Percentiles rank a stretch among this genome's conserved stretches.
Evolutionary conservation across 2,113 vertebrate species (phyloP).

Genomic region (Myrmophylax atrothorax): DNA sequence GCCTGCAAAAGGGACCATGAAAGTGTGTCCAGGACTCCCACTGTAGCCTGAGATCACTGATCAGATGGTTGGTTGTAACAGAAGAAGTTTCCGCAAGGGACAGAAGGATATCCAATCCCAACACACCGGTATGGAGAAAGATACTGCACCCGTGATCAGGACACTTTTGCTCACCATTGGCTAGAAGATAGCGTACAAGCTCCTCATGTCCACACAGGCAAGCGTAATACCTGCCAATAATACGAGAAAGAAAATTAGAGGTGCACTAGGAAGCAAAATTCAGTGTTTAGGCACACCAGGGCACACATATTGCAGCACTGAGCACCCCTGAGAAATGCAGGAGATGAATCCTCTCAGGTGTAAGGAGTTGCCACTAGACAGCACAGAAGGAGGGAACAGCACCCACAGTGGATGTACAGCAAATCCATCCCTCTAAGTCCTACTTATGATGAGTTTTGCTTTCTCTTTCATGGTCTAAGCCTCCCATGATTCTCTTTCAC

Average conservation of each 20-base stretch:
- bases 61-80: background rate
- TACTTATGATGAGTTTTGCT: background rate
- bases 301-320: background rate
- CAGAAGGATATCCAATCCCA: background rate
- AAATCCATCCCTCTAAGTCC: background rate
- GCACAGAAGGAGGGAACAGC: background rate
- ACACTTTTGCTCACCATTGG: slow-evolving; percentile 82
- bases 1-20: background rate
- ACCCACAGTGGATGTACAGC: background rate
- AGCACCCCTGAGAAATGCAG: background rate
- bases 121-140: accelerated
- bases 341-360: background rate
- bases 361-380: background rate
- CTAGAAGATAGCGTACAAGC: slow-evolving; percentile 92
- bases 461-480: background rate
- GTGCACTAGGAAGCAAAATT: background rate
- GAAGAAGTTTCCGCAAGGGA: background rate
- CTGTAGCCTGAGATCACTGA: background rate
- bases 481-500: background rate
- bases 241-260: background rate
- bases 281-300: background rate
- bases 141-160: background rate
- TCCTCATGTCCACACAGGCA: slow-evolving; percentile 96
- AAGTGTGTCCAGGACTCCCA: background rate
- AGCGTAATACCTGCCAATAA: slow-evolving; percentile 87